A percentile compares a stretch with the other conserved stretches of the same genome.
Evolutionary conservation across 2,797 vertebrate genomes (phyloP).

Genomic region (Hydrocynus forskahlii): DNA sequence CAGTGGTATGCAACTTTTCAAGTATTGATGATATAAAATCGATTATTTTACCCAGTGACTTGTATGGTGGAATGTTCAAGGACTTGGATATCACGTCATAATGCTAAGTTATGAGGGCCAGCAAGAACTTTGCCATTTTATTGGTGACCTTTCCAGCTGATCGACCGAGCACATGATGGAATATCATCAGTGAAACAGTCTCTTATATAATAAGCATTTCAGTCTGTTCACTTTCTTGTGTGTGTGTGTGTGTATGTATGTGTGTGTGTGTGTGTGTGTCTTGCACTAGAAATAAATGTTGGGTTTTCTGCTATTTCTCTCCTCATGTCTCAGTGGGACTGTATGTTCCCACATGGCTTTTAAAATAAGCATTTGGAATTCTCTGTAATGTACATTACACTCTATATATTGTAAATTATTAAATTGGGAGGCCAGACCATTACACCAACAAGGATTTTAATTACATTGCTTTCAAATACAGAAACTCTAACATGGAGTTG

Average conservation of each 20-base stretch:
- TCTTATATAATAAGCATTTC: neutral
- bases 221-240: neutral
- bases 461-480: too few species aligned
- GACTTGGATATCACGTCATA: too few species aligned
- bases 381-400: slow-evolving; percentile 18
- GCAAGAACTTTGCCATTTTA: slow-evolving; percentile 1
- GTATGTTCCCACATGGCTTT: neutral
- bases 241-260: slow-evolving; percentile 57
- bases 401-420: too few species aligned
- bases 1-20: too few species aligned
- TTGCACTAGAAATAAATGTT: slow-evolving; percentile 2
- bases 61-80: too few species aligned
- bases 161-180: neutral
- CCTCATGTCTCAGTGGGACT: neutral
- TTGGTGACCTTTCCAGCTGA: neutral
- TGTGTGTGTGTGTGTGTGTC: slow-evolving; percentile 56
- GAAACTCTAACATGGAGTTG: too few species aligned
- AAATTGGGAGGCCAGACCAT: neutral
- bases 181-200: neutral
- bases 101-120: too few species aligned
- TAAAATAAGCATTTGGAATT: neutral
- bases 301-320: neutral
- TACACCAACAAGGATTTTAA: too few species aligned
- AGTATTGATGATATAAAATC: too few species aligned
- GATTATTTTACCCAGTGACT: too few species aligned